Conservation (phyloP, 2,113 vertebrate genomes). For the Burhinus oedicnemus region DNA sequence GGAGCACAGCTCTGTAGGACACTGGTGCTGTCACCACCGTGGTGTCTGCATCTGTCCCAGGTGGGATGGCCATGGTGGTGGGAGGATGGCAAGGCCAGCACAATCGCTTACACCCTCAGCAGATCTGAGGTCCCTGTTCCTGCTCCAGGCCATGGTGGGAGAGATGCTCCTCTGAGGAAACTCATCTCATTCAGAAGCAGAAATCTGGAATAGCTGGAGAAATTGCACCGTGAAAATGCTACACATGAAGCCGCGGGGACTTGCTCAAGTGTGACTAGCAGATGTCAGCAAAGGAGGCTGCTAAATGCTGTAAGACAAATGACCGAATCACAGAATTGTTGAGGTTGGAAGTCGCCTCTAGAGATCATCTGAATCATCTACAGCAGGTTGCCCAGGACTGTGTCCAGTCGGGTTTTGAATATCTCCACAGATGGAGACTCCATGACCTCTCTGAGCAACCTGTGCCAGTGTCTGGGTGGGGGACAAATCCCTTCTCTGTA, state of each 20-base stretch:
- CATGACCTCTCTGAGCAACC: not conserved
- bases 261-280: not conserved
- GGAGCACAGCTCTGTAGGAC: not conserved
- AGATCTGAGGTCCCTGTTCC: not conserved
- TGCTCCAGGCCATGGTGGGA: not conserved
- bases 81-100: not conserved
- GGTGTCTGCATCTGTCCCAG: not conserved
- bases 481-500: not conserved
- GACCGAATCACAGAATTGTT: not conserved
- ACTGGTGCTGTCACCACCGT: not conserved
- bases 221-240: too few relatives aligned
- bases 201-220: not conserved
- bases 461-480: not conserved
- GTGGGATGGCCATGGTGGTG: too few relatives aligned
- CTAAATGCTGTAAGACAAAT: not conserved
- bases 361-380: not conserved
- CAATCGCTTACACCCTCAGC: too few relatives aligned
- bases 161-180: not conserved
- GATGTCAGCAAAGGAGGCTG: not conserved
- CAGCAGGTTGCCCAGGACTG: not conserved
- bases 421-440: not conserved
- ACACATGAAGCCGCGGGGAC: rapidly evolving
- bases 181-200: not conserved
- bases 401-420: rapidly evolving
- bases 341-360: not conserved